A percentile compares a stretch with the other conserved stretches of the same genome.
Conservation (phyloP, 2,888 invertebrate genomes). For the Zele albiditarsus region DNA sequence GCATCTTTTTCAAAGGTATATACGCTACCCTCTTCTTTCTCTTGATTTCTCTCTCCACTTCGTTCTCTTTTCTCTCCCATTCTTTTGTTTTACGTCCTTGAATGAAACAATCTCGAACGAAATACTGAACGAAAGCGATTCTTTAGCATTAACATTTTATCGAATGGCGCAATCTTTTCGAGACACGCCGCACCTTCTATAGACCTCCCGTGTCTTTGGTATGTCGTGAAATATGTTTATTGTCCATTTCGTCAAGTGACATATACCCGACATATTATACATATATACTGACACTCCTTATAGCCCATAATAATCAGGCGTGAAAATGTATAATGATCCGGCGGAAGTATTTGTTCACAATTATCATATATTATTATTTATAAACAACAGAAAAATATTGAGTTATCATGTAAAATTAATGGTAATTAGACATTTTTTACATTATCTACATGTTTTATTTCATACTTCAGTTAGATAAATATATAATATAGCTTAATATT, state of each 20-base stretch:
- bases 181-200: conserved; percentile 19
- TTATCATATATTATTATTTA: background rate
- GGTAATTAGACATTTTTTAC: too few species aligned
- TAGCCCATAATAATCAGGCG: conserved; percentile 10
- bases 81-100: background rate
- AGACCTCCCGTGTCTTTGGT: conserved; percentile 35
- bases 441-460: too few species aligned
- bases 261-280: background rate
- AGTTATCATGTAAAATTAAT: too few species aligned
- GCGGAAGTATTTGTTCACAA: conserved; percentile 19
- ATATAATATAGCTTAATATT: too few species aligned
- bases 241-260: conserved; percentile 16
- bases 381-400: conserved; percentile 23
- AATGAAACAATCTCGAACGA: conserved; percentile 4
- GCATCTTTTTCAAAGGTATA: conserved; percentile 44
- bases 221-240: conserved; percentile 22
- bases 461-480: too few species aligned
- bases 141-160: conserved; percentile 41
- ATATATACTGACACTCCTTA: background rate
- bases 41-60: conserved; percentile 19
- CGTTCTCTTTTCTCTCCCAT: conserved; percentile 2
- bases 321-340: conserved; percentile 19
- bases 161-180: conserved; percentile 31
- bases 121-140: conserved; percentile 28
- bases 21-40: conserved; percentile 1